Percentiles rank a stretch among this genome's conserved stretches.
Evolutionary conservation across 2,113 vertebrate genomes (phyloP).

Genomic region (Mormoops blainvillei): DNA sequence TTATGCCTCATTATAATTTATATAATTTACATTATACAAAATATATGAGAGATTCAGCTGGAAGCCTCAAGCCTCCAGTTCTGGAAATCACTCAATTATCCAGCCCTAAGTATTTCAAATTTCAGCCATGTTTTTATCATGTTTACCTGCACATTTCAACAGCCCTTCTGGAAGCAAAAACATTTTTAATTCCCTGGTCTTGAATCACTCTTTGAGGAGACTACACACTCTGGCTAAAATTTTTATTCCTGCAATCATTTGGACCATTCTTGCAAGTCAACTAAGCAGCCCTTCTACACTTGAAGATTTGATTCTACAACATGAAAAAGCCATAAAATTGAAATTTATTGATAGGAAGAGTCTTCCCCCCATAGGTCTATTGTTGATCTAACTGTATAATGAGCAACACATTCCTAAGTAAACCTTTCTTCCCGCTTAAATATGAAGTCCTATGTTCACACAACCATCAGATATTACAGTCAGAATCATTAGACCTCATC

Average conservation of each 20-base stretch:
- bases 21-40: not conserved
- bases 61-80: not conserved
- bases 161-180: not conserved
- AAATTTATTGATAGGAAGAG: not conserved
- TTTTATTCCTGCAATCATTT: not conserved
- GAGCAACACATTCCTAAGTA: not conserved
- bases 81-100: not conserved
- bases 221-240: not conserved
- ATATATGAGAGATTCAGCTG: not conserved
- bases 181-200: not conserved
- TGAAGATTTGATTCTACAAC: not conserved
- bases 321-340: not conserved
- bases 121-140: not conserved
- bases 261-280: not conserved
- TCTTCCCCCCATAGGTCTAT: not conserved
- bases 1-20: not conserved
- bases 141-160: not conserved
- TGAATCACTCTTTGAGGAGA: not conserved
- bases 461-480: not conserved
- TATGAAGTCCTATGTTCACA: not conserved
- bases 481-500: not conserved
- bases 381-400: not conserved
- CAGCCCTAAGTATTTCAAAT: not conserved
- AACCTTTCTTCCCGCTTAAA: not conserved
- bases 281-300: not conserved